Percentiles rank a stretch among this genome's conserved stretches.
These are phyloP conservation scores for Drosophila kambysellisi DNA, from an alignment of 2,888 invertebrate species.

Conservation along the genomic window DNA sequence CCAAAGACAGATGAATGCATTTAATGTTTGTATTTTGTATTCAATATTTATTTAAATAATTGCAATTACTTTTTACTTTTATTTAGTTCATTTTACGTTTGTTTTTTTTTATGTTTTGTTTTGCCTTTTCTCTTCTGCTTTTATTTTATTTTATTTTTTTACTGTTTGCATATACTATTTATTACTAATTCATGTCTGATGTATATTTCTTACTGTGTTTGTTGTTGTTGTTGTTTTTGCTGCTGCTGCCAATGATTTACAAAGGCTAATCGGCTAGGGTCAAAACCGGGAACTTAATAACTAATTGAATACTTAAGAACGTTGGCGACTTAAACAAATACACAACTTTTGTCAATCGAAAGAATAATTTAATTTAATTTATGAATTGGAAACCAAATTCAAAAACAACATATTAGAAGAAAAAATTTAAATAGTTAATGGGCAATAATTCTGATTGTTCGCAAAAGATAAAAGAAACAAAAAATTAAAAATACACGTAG, in stretches of 20 bases:
- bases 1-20: neutral
- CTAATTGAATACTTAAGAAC: constrained; percentile 69
- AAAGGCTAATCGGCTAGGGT: constrained; percentile 40
- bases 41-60: constrained; percentile 80
- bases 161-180: constrained; percentile 46
- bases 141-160: constrained; percentile 24
- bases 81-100: constrained; percentile 41
- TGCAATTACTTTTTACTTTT: constrained; percentile 64
- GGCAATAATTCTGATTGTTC: neutral
- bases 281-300: constrained; percentile 54
- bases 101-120: constrained; percentile 28
- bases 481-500: neutral
- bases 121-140: constrained; percentile 7
- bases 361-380: neutral
- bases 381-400: constrained; percentile 26
- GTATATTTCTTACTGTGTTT: constrained; percentile 24
- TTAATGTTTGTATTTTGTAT: constrained; percentile 53
- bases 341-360: neutral
- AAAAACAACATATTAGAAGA: constrained; percentile 26
- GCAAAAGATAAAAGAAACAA: neutral
- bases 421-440: constrained; percentile 18
- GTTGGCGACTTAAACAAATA: constrained; percentile 23
- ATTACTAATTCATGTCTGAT: constrained; percentile 52
- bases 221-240: constrained; percentile 37
- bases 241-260: constrained; percentile 35